Conservation (phyloP, 37 sponge, comb jelly and placozoan genomes). For the Crambe crambe region DNA sequence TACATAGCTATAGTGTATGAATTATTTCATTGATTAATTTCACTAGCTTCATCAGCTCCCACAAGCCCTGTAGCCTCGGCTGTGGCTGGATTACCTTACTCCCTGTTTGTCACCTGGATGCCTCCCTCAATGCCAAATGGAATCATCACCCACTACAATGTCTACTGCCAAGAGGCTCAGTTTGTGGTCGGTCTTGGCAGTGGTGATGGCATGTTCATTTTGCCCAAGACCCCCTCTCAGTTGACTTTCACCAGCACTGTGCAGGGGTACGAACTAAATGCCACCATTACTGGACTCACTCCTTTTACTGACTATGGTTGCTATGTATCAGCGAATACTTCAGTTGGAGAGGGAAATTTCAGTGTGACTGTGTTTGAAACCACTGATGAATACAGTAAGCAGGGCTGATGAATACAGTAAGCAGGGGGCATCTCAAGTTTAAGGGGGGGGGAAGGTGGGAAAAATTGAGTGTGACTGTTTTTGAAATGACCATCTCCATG, state of each 20-base stretch:
- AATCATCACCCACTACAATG: background rate
- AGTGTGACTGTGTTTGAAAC: background rate
- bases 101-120: background rate
- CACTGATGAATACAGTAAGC: constrained; percentile 8
- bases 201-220: background rate
- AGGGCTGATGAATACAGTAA: no score
- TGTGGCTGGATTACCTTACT: background rate
- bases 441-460: background rate
- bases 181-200: background rate
- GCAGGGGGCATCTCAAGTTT: no score
- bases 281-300: constrained; percentile 1
- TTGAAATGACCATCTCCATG: no score
- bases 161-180: background rate
- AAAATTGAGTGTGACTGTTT: no score
- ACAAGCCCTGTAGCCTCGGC: no score
- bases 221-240: no score
- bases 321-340: background rate
- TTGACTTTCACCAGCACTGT: background rate
- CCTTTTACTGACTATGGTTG: constrained; percentile 3
- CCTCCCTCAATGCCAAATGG: constrained; percentile 1
- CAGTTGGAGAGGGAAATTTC: constrained; percentile 7
- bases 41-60: background rate
- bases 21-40: no score
- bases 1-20: no score
- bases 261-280: no score